phyloP scores from a whole-genome alignment of 92 coral and sea anemone genomes.

The Palythoa grandiflora region DNA sequence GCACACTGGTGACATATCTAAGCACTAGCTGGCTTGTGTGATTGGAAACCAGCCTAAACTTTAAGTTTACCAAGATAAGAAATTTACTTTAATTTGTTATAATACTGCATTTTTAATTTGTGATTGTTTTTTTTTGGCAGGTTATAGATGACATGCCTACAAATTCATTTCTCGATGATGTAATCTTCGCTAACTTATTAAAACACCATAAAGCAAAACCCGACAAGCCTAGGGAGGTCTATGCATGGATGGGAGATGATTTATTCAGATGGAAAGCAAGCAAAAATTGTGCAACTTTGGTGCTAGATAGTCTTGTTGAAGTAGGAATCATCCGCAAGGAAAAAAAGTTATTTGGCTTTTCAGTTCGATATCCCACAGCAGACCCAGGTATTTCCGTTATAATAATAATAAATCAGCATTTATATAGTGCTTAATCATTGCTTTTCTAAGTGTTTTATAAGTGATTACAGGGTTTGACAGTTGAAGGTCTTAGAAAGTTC shows the following conservation, averaged over 20 bases:
- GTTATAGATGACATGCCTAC: conserved; percentile 50
- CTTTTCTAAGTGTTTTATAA: too few relatives aligned
- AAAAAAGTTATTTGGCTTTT: conserved; percentile 45
- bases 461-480: too few relatives aligned
- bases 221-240: conserved; percentile 50
- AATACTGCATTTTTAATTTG: not conserved
- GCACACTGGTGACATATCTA: too few relatives aligned
- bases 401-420: not conserved
- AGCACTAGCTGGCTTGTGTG: too few relatives aligned
- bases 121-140: not conserved
- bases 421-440: too few relatives aligned
- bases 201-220: conserved; percentile 34
- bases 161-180: conserved; percentile 44
- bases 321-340: conserved; percentile 34
- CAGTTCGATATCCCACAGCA: conserved; percentile 39
- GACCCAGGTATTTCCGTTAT: conserved; percentile 29
- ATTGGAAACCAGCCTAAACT: too few relatives aligned
- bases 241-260: conserved; percentile 40
- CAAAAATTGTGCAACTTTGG: conserved; percentile 45
- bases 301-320: conserved; percentile 47
- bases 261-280: conserved; percentile 41
- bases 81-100: too few relatives aligned
- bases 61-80: too few relatives aligned
- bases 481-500: too few relatives aligned
- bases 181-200: conserved; percentile 15